Conservation (phyloP, 2,888 invertebrate genomes). For the Heteropelma amictum region DNA sequence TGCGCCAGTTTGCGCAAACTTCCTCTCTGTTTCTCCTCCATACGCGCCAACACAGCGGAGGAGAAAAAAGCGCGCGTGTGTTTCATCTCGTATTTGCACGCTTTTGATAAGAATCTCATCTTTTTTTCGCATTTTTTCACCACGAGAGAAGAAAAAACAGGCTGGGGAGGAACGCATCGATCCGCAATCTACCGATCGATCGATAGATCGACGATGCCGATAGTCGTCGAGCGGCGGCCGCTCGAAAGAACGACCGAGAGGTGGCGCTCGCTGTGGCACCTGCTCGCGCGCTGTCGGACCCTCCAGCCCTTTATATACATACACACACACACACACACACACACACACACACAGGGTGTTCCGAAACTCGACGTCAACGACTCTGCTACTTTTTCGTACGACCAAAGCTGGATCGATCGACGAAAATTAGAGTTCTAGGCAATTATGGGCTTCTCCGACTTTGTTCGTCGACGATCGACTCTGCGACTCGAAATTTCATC, state of each 20-base stretch:
- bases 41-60: neutral
- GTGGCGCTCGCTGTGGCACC: slow-evolving; percentile 71
- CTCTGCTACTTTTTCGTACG: too few species aligned
- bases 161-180: slow-evolving; percentile 51
- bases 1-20: slow-evolving; percentile 56
- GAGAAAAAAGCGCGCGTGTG: too few species aligned
- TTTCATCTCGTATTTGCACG: slow-evolving; percentile 50
- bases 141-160: slow-evolving; percentile 14
- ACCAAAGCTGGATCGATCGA: too few species aligned
- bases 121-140: slow-evolving; percentile 39
- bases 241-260: slow-evolving; percentile 37
- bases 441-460: too few species aligned
- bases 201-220: slow-evolving; percentile 50
- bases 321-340: too few species aligned
- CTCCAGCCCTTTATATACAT: too few species aligned
- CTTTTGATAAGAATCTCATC: slow-evolving; percentile 54
- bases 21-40: slow-evolving; percentile 30
- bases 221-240: too few species aligned
- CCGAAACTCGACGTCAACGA: too few species aligned
- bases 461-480: too few species aligned
- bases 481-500: too few species aligned
- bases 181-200: slow-evolving; percentile 57
- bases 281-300: slow-evolving; percentile 67
- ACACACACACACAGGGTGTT: too few species aligned
- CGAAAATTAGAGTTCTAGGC: too few species aligned